A percentile compares a stretch with the other conserved stretches of the same genome.
Conservation (phyloP, 1,140 invertebrate genomes). For the Brevipalpus yothersi region DNA sequence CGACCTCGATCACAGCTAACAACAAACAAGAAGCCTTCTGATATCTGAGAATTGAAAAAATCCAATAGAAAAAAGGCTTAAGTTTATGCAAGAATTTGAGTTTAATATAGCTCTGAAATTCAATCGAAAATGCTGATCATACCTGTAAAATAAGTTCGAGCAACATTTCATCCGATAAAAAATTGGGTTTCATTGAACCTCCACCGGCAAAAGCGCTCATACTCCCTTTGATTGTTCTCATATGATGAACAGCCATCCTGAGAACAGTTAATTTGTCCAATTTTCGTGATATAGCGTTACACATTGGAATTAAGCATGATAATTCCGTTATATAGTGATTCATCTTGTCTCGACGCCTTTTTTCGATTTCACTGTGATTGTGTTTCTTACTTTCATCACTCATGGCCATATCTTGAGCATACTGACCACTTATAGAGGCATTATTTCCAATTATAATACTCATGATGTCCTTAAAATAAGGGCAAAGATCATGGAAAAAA, state of each 20-base stretch:
- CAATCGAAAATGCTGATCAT: slow-evolving; percentile 9
- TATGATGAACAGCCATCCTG: slow-evolving; percentile 74
- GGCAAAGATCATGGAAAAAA: too few relatives aligned
- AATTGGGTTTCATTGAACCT: slow-evolving; percentile 56
- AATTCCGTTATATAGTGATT: slow-evolving; percentile 80
- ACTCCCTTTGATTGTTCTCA: slow-evolving; percentile 33
- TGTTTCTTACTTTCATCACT: slow-evolving; percentile 21
- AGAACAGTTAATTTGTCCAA: slow-evolving; percentile 78
- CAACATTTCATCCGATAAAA: slow-evolving; percentile 63
- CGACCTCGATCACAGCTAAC: slow-evolving; percentile 73
- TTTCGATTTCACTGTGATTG: slow-evolving; percentile 90
- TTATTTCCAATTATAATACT: too few relatives aligned
- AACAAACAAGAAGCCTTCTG: slow-evolving; percentile 48
- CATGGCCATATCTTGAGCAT: background rate
- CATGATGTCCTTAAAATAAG: too few relatives aligned
- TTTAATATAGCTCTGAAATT: background rate
- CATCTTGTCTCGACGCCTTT: slow-evolving; percentile 79
- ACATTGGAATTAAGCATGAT: slow-evolving; percentile 74
- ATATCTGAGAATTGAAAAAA: background rate
- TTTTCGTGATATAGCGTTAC: slow-evolving; percentile 69
- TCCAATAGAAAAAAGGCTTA: background rate
- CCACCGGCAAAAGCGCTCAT: slow-evolving; percentile 19
- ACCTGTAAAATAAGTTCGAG: slow-evolving; percentile 52
- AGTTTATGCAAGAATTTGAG: background rate
- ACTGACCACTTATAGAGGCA: too few relatives aligned